Percentiles rank a stretch among this genome's conserved stretches.
Evolutionary conservation across 2,888 invertebrate species (phyloP).

Genomic region (Adelphocoris suturalis): DNA sequence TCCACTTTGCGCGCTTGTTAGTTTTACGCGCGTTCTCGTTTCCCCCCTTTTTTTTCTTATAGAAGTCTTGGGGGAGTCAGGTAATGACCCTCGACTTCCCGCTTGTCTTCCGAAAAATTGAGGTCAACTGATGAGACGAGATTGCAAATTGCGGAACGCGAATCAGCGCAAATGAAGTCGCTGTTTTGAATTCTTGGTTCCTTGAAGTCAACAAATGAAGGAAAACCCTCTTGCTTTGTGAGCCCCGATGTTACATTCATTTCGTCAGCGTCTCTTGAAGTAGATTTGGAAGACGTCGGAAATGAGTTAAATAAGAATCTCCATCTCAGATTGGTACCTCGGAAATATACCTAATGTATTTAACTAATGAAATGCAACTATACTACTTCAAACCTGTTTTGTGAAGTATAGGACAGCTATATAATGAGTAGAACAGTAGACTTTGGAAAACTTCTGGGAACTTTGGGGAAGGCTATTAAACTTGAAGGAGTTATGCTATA

Average conservation of each 20-base stretch:
- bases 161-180: conserved; percentile 36
- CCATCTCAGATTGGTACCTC: no score
- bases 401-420: no score
- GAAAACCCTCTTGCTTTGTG: background rate
- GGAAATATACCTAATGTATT: no score
- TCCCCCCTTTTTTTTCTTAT: background rate
- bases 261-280: background rate
- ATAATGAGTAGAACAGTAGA: no score
- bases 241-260: background rate
- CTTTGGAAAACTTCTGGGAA: no score
- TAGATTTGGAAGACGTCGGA: background rate
- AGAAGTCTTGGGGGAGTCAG: conserved; percentile 21
- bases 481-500: no score
- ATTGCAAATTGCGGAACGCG: conserved; percentile 1
- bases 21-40: conserved; percentile 44
- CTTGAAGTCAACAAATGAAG: conserved; percentile 29
- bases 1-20: conserved; percentile 67
- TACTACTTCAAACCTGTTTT: no score
- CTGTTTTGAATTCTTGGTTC: background rate
- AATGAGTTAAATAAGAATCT: background rate
- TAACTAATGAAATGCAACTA: no score
- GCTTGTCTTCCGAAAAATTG: background rate
- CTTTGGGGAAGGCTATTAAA: no score
- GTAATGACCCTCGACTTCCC: conserved; percentile 34
- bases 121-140: conserved; percentile 23